These are phyloP conservation scores for Elysia chlorotica DNA, from an alignment of 1,140 invertebrate species.

Conservation along the genomic window DNA sequence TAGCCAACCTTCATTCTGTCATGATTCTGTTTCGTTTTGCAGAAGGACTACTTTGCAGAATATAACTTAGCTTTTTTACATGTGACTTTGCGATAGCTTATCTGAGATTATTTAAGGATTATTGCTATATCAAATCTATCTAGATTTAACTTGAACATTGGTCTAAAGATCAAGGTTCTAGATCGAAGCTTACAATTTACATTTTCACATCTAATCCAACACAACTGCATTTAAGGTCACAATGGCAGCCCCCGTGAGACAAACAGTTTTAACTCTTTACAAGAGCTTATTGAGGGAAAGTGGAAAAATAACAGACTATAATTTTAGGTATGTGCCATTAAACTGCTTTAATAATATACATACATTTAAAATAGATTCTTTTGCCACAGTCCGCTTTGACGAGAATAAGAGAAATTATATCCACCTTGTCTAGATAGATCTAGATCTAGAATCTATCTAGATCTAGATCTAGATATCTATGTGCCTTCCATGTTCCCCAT, in stretches of 20 bases:
- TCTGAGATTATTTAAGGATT: no score
- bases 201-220: slow-evolving; percentile 8
- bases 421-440: no score
- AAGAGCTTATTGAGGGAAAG: slow-evolving; percentile 43
- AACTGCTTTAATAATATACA: neutral
- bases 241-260: slow-evolving; percentile 37
- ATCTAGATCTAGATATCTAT: no score
- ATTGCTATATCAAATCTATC: neutral
- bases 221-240: slow-evolving; percentile 12
- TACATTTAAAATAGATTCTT: neutral
- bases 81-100: no score
- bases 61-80: no score
- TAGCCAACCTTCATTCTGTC: neutral
- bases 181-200: neutral
- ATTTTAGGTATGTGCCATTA: slow-evolving; percentile 39
- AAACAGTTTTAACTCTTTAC: slow-evolving; percentile 38
- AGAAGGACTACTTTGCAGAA: no score
- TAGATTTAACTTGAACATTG: neutral
- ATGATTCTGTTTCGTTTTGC: neutral
- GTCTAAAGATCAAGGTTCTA: neutral
- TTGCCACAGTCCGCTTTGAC: neutral
- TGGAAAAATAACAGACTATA: slow-evolving; percentile 48
- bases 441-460: neutral
- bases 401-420: neutral
- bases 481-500: no score